These are phyloP conservation scores for Troglohyphantes excavatus DNA, from an alignment of 2,888 invertebrate species.

Conservation along the genomic window DNA sequence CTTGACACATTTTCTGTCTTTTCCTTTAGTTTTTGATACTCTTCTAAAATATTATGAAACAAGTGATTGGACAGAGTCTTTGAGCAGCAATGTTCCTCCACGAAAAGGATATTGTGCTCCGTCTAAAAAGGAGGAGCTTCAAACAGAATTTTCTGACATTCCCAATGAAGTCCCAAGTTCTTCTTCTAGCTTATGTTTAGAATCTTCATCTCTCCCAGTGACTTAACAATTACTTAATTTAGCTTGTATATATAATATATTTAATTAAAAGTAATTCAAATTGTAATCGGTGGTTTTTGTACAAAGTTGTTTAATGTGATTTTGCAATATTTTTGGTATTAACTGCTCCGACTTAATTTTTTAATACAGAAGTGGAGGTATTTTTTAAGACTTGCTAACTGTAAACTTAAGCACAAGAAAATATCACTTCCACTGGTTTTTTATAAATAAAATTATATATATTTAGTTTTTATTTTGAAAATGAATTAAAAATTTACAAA, in stretches of 20 bases:
- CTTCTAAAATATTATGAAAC: conserved; percentile 81
- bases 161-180: neutral
- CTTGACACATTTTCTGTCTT: neutral
- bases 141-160: neutral
- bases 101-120: conserved; percentile 81
- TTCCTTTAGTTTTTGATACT: conserved; percentile 81
- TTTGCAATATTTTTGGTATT: no score
- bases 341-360: no score
- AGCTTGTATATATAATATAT: neutral
- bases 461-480: no score
- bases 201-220: neutral
- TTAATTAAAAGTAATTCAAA: no score
- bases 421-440: no score
- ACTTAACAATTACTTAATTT: neutral
- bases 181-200: neutral
- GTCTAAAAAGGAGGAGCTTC: conserved; percentile 6
- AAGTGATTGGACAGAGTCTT: conserved; percentile 81
- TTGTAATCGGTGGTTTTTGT: no score
- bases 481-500: no score
- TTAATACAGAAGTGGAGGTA: no score
- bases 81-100: conserved; percentile 81
- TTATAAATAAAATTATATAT: no score
- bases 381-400: no score
- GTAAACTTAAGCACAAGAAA: no score
- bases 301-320: no score